Conservation (phyloP, 2,888 invertebrate genomes). For the Bruchidius siliquastri region DNA sequence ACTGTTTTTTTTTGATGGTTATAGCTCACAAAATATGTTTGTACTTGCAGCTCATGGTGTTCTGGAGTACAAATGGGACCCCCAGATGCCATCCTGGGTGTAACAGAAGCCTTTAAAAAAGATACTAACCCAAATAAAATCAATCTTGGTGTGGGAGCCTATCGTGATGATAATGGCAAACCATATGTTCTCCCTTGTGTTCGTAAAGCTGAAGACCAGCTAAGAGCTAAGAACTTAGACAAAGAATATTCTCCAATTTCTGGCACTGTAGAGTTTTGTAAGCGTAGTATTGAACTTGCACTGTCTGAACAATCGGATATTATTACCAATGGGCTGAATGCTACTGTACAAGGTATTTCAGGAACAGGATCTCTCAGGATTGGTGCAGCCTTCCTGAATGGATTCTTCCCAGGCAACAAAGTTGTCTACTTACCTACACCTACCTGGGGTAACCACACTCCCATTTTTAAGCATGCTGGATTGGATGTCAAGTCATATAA, state of each 20-base stretch:
- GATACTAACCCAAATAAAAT: slow-evolving; percentile 91
- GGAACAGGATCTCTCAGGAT: slow-evolving; percentile 96
- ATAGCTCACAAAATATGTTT: no score
- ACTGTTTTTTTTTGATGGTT: slow-evolving; percentile 3
- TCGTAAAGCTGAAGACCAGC: slow-evolving; percentile 72
- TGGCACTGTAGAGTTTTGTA: slow-evolving; percentile 80
- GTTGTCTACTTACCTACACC: slow-evolving; percentile 86
- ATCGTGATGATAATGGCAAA: slow-evolving; percentile 95
- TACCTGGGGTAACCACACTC: slow-evolving; percentile 97
- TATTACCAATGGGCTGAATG: slow-evolving; percentile 64
- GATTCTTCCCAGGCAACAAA: slow-evolving; percentile 75
- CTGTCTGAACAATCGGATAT: slow-evolving; percentile 73
- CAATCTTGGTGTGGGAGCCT: slow-evolving; percentile 94
- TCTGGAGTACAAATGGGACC: slow-evolving; percentile 91
- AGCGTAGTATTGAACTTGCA: slow-evolving; percentile 80
- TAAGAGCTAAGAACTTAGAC: slow-evolving; percentile 68
- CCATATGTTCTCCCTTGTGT: slow-evolving; percentile 92
- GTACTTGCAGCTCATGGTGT: slow-evolving; percentile 76
- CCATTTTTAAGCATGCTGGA: slow-evolving; percentile 86
- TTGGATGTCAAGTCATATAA: slow-evolving; percentile 83
- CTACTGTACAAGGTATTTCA: slow-evolving; percentile 83
- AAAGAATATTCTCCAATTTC: slow-evolving; percentile 94
- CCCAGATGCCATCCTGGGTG: slow-evolving; percentile 95
- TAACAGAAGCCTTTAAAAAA: slow-evolving; percentile 91
- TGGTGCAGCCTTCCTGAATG: slow-evolving; percentile 82